Evolutionary conservation across 2,113 vertebrate species (phyloP).

Genomic region (Merops nubicus): DNA sequence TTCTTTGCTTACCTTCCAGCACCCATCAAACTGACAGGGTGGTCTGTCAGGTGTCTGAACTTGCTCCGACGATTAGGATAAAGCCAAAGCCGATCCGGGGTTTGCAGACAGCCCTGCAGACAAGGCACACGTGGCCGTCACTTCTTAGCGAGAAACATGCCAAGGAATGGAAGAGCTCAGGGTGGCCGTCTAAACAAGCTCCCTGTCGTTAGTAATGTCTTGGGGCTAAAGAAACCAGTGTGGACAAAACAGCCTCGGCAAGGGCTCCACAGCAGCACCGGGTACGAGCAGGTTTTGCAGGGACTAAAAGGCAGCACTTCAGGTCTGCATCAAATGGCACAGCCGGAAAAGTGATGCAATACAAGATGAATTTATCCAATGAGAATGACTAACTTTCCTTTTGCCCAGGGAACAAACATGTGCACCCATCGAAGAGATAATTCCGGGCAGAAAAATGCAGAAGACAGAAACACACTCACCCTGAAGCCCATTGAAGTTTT

Average conservation of each 20-base stretch:
- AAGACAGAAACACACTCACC: background rate
- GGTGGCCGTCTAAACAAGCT: background rate
- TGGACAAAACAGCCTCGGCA: fast-evolving
- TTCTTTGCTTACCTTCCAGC: slow-evolving; percentile 81
- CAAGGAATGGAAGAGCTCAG: background rate
- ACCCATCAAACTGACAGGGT: slow-evolving; percentile 81
- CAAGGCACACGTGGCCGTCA: background rate
- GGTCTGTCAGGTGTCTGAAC: slow-evolving; percentile 84
- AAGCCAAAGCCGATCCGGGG: slow-evolving; percentile 83
- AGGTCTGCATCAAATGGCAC: background rate
- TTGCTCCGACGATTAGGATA: slow-evolving; percentile 79
- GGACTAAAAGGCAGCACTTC: background rate
- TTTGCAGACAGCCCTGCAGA: slow-evolving; percentile 74
- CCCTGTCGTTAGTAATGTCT: background rate
- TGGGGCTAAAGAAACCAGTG: background rate
- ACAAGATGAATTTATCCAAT: background rate
- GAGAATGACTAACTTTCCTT: background rate
- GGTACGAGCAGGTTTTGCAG: fast-evolving
- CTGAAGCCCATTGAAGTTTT: slow-evolving; percentile 57
- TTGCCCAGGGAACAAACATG: background rate
- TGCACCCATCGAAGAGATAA: fast-evolving
- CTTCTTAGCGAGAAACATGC: background rate
- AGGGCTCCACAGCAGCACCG: background rate
- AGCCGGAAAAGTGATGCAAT: background rate
- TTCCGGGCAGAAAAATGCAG: background rate